Conservation (phyloP, 2,888 invertebrate genomes). For the Polyommatus iphigenia region DNA sequence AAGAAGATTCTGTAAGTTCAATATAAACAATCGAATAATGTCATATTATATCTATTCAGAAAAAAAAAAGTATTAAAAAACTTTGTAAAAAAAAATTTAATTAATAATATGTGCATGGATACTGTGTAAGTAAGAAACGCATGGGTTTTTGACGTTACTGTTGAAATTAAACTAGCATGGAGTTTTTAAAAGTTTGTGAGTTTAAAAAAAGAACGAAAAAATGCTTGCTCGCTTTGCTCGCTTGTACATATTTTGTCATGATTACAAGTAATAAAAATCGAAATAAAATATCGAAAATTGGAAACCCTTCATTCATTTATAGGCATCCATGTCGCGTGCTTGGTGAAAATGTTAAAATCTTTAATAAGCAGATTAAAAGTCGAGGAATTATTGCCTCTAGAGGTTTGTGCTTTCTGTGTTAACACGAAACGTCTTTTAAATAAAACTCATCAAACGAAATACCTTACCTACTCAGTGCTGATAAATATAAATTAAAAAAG, state of each 20-base stretch:
- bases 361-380: slow-evolving; percentile 66
- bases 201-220: neutral
- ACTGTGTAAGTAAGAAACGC: neutral
- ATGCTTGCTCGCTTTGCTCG: slow-evolving; percentile 56
- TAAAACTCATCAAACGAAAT: neutral
- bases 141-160: neutral
- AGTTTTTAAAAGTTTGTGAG: neutral
- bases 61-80: neutral
- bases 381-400: slow-evolving; percentile 44
- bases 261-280: slow-evolving; percentile 69
- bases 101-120: neutral
- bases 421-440: slow-evolving; percentile 24
- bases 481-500: neutral
- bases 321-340: slow-evolving; percentile 63
- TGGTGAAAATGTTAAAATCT: slow-evolving; percentile 66
- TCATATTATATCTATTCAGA: neutral
- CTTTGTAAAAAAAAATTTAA: no score
- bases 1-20: slow-evolving; percentile 22
- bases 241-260: slow-evolving; percentile 71
- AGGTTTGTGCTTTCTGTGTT: slow-evolving; percentile 28
- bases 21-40: neutral
- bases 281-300: slow-evolving; percentile 47
- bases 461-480: neutral
- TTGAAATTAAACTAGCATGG: neutral
- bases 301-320: slow-evolving; percentile 56